Evolutionary conservation across 2,888 invertebrate species (phyloP), one percentile per base, ranked within the genome.

Genomic region (Adelphocoris suturalis): DNA sequence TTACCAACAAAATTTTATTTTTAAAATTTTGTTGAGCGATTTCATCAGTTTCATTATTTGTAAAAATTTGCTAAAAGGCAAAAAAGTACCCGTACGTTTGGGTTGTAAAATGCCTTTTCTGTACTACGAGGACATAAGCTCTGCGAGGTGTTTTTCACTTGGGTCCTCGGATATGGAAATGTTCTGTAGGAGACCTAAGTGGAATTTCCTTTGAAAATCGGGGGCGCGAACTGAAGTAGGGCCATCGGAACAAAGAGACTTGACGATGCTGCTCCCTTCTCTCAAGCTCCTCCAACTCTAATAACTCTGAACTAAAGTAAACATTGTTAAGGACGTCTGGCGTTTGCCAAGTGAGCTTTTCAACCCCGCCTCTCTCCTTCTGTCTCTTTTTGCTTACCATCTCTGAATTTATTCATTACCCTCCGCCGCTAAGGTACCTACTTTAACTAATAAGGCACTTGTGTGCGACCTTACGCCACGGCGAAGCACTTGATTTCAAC

Each of bases 261-360:
- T 48, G 23, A 27, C 19, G 48, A 82, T 82, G 82, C 68, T 68
- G 82, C 52, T 82, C 52, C 19, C n/a, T 23, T 55, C 19, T 52
- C 27, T 48, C 52, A 27, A 82, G 27, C 13, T 14, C 27, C 52
- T 82, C 52, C 5, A 48, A 52, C 48, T 48, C 52, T 81, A 52
- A 82, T 82, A 82, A 52, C 82, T n/a, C 82, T 52, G 82, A 82
- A 82, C 52, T 82, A 4, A 19, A 82, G 82, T 82, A 48, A 82
- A 82, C 82, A 82, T 82, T 52, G 82, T 82, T 82, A 82, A 82
- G 52, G 52, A 82, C 52, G 52, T 82, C 82, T 82, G 27, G 52
- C n/a, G 82, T 82, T 82, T 82, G 82, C 52, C 27, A 23, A 68
- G 68, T 68, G 68, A 12, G 23, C 11, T 68, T 23, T 23, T 68